These are phyloP conservation scores for Lipotes vexillifer DNA, from an alignment of 2,113 vertebrate species.

Conservation along the genomic window DNA sequence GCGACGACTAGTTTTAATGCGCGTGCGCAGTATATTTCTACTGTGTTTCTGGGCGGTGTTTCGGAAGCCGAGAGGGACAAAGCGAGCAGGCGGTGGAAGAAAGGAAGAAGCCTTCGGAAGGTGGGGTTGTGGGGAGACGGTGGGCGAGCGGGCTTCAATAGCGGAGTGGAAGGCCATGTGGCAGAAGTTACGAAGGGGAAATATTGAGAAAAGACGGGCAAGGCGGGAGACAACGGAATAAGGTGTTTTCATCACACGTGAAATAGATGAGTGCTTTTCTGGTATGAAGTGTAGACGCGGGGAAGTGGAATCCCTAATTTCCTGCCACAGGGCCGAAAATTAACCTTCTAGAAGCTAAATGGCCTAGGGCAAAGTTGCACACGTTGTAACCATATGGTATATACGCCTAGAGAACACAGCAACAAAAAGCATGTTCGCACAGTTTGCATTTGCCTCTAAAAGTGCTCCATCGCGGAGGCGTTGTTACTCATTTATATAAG, in stretches of 20 bases:
- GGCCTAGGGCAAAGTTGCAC: not conserved
- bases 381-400: rapidly evolving
- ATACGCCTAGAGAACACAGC: not conserved
- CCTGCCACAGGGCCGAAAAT: not conserved
- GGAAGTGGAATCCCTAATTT: not conserved
- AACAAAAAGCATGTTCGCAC: not conserved
- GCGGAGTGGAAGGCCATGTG: rapidly evolving
- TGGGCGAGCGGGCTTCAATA: not conserved
- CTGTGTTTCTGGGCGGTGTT: rapidly evolving
- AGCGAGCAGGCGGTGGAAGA: rapidly evolving
- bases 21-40: not conserved
- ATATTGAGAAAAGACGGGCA: not conserved
- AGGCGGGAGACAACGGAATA: not conserved
- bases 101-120: rapidly evolving
- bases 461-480: not conserved
- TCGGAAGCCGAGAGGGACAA: rapidly evolving
- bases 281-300: rapidly evolving
- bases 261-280: not conserved
- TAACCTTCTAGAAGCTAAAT: not conserved
- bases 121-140: not conserved
- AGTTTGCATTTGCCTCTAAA: not conserved
- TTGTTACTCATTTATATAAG: not conserved
- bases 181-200: not conserved
- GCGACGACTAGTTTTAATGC: rapidly evolving
- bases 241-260: not conserved